phyloP scores from a whole-genome alignment of 2,797 vertebrate species.

The Oreortyx pictus region DNA sequence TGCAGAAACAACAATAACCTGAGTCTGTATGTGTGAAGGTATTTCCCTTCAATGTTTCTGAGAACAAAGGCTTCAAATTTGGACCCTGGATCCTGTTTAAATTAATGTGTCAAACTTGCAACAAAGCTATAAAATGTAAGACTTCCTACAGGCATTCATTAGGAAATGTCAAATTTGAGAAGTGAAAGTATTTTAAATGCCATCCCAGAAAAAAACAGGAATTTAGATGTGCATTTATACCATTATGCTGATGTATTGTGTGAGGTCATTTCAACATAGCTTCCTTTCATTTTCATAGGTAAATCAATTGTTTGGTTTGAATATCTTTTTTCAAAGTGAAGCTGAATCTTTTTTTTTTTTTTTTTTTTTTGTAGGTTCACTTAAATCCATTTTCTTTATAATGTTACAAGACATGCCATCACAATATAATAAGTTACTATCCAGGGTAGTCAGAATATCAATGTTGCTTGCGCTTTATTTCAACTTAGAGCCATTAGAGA shows the following conservation, averaged over 20 bases:
- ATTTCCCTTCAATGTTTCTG: neutral
- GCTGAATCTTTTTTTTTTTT: neutral
- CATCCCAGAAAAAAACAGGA: neutral
- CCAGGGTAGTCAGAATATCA: neutral
- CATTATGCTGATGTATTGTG: neutral
- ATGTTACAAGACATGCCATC: neutral
- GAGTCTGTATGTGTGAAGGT: neutral
- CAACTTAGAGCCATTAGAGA: neutral
- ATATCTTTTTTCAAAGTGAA: neutral
- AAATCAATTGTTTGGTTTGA: neutral
- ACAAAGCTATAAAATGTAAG: neutral
- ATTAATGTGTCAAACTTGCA: neutral
- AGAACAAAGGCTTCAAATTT: conserved; percentile 17
- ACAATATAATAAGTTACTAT: neutral
- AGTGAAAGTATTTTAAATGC: neutral
- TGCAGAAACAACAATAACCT: neutral
- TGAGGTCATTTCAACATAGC: neutral
- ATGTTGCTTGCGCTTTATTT: neutral
- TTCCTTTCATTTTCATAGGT: neutral
- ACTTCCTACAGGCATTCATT: neutral
- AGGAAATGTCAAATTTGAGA: neutral
- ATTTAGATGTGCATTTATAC: neutral
- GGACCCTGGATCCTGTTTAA: neutral
- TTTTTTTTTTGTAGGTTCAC: neutral
- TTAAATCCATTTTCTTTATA: neutral